phyloP scores from a whole-genome alignment of 2,888 invertebrate genomes.

The Drosophila setosimentum region DNA sequence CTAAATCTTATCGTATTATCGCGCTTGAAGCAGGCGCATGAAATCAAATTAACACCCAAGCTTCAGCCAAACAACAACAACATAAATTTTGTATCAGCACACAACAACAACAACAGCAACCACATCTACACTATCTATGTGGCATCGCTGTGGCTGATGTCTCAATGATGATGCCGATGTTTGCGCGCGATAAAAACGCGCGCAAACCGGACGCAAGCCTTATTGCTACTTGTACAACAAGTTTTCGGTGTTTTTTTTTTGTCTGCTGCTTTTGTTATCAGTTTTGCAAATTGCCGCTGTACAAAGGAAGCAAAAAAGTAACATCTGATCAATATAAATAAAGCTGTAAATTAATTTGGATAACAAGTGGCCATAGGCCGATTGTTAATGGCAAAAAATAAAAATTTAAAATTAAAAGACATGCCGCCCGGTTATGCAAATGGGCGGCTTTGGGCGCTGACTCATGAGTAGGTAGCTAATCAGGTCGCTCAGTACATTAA shows the following conservation, averaged over 20 bases:
- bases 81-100: conserved; percentile 1
- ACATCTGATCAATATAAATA: conserved; percentile 55
- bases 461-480: conserved; percentile 55
- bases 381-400: conserved; percentile 20
- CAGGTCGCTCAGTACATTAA: conserved; percentile 76
- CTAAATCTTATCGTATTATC: conserved; percentile 74
- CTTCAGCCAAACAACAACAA: conserved; percentile 29
- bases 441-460: conserved; percentile 44
- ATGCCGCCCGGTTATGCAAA: conserved; percentile 65
- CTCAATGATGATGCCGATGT: conserved; percentile 66
- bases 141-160: conserved; percentile 62
- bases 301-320: conserved; percentile 11
- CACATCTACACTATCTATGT: conserved; percentile 52
- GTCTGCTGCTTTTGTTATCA: conserved; percentile 56
- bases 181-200: conserved; percentile 59
- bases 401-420: neutral
- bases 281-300: conserved; percentile 51
- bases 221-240: conserved; percentile 38
- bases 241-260: conserved; percentile 23
- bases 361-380: conserved; percentile 32
- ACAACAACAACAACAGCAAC: conserved; percentile 17
- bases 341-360: conserved; percentile 71
- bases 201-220: conserved; percentile 46
- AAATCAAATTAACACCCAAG: conserved; percentile 78
- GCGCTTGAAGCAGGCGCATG: conserved; percentile 44